A percentile compares a stretch with the other conserved stretches of the same genome.
These are phyloP conservation scores for Garrulus glandarius DNA, from an alignment of 2,797 vertebrate genomes.

Conservation along the genomic window DNA sequence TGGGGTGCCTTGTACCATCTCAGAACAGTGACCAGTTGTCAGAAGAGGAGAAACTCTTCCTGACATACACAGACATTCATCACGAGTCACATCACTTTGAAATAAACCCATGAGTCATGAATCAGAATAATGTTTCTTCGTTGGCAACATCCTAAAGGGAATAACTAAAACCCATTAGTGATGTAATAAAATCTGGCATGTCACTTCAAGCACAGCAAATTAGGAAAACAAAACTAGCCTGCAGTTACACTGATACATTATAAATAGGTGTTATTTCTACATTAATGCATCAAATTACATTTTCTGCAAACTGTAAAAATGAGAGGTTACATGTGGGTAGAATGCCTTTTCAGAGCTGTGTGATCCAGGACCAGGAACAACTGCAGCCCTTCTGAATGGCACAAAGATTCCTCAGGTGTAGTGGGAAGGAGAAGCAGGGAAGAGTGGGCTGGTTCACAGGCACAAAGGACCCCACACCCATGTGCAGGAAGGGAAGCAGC, in stretches of 20 bases:
- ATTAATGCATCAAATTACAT: slow-evolving; percentile 18
- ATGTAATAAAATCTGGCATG: slow-evolving; percentile 48
- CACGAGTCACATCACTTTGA: neutral
- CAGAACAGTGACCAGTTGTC: neutral
- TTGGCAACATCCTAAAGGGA: slow-evolving; percentile 28
- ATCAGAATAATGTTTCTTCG: slow-evolving; percentile 21
- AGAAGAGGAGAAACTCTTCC: neutral
- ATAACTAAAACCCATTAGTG: slow-evolving; percentile 40
- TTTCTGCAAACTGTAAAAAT: neutral
- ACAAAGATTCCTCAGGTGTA: neutral
- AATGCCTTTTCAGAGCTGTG: neutral
- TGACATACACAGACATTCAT: neutral
- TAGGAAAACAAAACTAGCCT: slow-evolving; percentile 58
- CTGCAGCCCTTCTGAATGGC: neutral
- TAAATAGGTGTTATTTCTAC: slow-evolving; percentile 54
- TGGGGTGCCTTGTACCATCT: neutral
- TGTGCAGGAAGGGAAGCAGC: neutral
- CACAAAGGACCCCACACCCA: neutral
- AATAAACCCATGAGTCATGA: slow-evolving; percentile 26
- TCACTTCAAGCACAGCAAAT: slow-evolving; percentile 38
- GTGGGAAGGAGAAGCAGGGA: neutral
- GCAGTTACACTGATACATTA: slow-evolving; percentile 32
- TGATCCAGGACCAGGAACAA: neutral
- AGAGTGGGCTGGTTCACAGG: neutral
- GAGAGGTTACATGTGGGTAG: slow-evolving; percentile 2